A percentile compares a stretch with the other conserved stretches of the same genome.
These are phyloP conservation scores for Trinectes maculatus DNA, from an alignment of 2,113 vertebrate genomes.

Conservation along the genomic window DNA sequence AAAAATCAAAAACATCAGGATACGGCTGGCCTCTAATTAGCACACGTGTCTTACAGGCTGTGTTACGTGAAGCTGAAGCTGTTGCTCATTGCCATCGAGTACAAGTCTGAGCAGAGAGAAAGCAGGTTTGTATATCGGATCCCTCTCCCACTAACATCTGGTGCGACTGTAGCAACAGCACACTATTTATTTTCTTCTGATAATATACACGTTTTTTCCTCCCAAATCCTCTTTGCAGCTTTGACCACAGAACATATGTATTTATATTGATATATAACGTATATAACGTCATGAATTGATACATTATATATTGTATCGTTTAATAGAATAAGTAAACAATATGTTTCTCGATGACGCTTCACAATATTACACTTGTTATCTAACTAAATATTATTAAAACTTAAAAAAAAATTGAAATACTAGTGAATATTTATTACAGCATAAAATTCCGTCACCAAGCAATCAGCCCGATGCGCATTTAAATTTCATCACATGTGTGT, in stretches of 20 bases:
- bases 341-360: no score
- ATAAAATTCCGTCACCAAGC: neutral
- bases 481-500: conserved; percentile 39
- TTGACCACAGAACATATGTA: conserved; percentile 7
- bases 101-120: conserved; percentile 97
- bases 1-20: neutral
- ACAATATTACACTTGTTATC: no score
- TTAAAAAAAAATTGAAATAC: no score
- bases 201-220: neutral
- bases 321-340: no score
- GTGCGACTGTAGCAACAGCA: conserved; percentile 35
- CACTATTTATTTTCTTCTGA: conserved; percentile 8
- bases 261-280: no score
- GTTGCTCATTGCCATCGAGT: conserved; percentile 98
- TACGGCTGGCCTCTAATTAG: conserved; percentile 26
- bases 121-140: conserved; percentile 89
- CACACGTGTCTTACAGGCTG: conserved; percentile 83
- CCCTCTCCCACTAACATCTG: conserved; percentile 27
- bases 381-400: no score
- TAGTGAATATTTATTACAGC: no score
- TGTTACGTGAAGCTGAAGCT: conserved; percentile 99
- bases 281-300: no score
- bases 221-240: conserved; percentile 32
- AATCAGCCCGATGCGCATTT: conserved; percentile 26
- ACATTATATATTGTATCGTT: no score